Conservation (phyloP, 1,140 invertebrate species). For the Apis dorsata region DNA sequence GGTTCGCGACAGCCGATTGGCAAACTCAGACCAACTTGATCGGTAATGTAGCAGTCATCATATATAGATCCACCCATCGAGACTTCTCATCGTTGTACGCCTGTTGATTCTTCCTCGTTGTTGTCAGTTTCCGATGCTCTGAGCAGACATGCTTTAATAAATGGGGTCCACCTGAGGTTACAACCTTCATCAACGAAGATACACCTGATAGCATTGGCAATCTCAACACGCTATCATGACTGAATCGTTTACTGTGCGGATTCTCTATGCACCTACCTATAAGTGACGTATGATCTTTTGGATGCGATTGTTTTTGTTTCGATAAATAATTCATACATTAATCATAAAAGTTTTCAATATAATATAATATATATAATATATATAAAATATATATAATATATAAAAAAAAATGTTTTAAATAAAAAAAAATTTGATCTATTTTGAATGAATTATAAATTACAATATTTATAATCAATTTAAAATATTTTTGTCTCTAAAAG, state of each 20-base stretch:
- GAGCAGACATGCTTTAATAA: constrained; percentile 73
- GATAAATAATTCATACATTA: too few species aligned
- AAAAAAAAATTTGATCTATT: too few species aligned
- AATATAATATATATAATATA: too few species aligned
- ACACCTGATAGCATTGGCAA: constrained; percentile 74
- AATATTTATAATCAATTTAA: too few species aligned
- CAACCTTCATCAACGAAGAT: constrained; percentile 76
- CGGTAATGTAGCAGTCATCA: background rate
- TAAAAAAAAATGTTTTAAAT: too few species aligned
- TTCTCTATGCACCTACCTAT: constrained; percentile 32
- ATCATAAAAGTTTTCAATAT: too few species aligned
- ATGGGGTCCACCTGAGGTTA: constrained; percentile 73
- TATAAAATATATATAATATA: too few species aligned
- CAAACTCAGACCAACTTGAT: constrained; percentile 22
- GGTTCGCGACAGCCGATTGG: constrained; percentile 19
- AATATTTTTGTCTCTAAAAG: too few species aligned
- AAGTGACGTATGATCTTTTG: constrained; percentile 1
- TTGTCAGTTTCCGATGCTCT: constrained; percentile 41
- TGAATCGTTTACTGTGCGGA: constrained; percentile 65
- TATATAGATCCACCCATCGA: background rate
- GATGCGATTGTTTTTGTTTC: background rate
- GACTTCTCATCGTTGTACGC: background rate
- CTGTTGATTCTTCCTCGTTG: constrained; percentile 22
- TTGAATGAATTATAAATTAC: too few species aligned
- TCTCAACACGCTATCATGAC: constrained; percentile 74